A percentile compares a stretch with the other conserved stretches of the same genome.
Evolutionary conservation across 2,113 vertebrate genomes (phyloP).

Genomic region (Albula glossodonta): DNA sequence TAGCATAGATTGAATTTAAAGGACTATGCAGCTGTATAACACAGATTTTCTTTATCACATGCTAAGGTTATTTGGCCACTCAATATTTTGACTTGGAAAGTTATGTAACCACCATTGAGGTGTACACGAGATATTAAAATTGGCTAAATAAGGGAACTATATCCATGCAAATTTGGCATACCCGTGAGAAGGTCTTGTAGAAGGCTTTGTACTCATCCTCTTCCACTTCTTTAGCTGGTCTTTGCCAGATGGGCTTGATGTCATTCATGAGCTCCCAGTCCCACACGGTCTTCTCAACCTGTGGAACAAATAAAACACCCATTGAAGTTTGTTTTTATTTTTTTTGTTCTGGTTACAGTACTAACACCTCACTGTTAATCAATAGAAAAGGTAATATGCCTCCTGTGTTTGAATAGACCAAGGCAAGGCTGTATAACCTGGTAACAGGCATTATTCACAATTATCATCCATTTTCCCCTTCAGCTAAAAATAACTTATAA

Average conservation of each 20-base stretch:
- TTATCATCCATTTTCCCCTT: too few species aligned
- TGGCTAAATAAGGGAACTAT: too few species aligned
- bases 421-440: too few species aligned
- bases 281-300: conserved; percentile 99
- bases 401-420: too few species aligned
- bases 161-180: conserved; percentile 42
- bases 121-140: too few species aligned
- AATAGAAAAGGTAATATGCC: too few species aligned
- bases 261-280: conserved; percentile 99
- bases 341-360: too few species aligned
- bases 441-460: too few species aligned
- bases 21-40: neutral
- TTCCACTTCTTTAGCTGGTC: conserved; percentile 92
- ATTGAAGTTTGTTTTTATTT: neutral
- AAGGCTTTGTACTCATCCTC: conserved; percentile 97
- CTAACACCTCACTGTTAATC: neutral
- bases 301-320: conserved; percentile 5
- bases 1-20: neutral
- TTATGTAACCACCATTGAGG: too few species aligned
- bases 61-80: neutral
- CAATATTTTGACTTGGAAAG: neutral
- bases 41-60: neutral
- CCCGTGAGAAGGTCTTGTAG: conserved; percentile 97
- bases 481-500: too few species aligned
- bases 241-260: conserved; percentile 98